Base-by-base conservation (phyloP, 2,888 invertebrate genomes). In the Ornithoptera alexandrae region DNA sequence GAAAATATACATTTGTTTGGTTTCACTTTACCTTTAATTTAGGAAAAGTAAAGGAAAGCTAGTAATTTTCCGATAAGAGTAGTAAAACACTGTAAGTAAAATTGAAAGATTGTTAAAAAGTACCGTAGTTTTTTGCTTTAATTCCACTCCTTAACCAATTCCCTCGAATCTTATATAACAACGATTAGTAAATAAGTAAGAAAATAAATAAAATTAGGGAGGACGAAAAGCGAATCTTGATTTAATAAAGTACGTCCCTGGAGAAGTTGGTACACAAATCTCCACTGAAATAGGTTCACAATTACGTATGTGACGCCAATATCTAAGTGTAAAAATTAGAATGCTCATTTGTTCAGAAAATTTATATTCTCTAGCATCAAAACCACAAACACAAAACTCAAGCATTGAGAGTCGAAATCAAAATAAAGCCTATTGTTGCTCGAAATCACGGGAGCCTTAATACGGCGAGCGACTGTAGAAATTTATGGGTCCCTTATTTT, bases 391-490 rank as follows among this genome's bases (percentile, higher is more conserved):
- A 7, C 7, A 22, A 53, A 56, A 39, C 24, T 22, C 24, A 50
- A 22, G 17, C 18, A 53, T 1, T 53, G 15, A 6, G 53, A 53
- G 53, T 53, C 65, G 69, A 76, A 76, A 74, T 76, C 78, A 80
- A 76, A 79, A 81, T 77, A 81, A 81, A 81, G 80, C 75, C 76
- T 70, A 72, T 77, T 78, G 77, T 79, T 79, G 77, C 77, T 81
- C 79, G 80, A 83, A 87, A 88, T 88, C 83, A 87, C 77, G 76
- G 75, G 74, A 79, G 79, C 77, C 76, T 79, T 83, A 81, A 81
- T 81, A 80, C 79, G 75, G 74, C 67, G 76, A 78, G 78, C 77
- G 77, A 62, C 65, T 76, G 76, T 78, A 79, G 74, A 76, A 82
- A 85, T 87, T 84, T 85, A 83, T 83, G 77, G 75, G 72, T 69